Conservation (phyloP, 2,888 invertebrate genomes). For the Tyria jacobaeae region DNA sequence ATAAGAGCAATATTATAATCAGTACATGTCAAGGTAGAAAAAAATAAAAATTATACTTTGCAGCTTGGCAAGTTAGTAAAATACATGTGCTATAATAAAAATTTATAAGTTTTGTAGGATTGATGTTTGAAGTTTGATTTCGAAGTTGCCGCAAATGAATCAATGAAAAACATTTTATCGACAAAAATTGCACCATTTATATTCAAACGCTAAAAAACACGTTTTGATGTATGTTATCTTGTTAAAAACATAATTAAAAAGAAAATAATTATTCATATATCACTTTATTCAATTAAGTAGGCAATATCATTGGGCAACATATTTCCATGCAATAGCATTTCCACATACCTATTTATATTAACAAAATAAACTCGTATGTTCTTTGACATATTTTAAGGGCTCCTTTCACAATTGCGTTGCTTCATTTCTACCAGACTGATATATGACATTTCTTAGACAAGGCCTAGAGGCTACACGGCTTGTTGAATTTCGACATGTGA, state of each 20-base stretch:
- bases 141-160: neutral
- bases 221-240: conserved; percentile 12
- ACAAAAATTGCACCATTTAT: conserved; percentile 5
- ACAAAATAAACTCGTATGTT: conserved; percentile 10
- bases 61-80: neutral
- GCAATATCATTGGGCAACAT: conserved; percentile 26
- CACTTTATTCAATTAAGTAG: conserved; percentile 15
- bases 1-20: neutral
- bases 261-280: conserved; percentile 20
- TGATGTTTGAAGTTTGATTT: too few species aligned
- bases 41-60: neutral
- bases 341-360: conserved; percentile 8
- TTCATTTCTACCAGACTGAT: too few species aligned
- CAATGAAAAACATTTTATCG: neutral
- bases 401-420: conserved; percentile 18
- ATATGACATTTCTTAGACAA: too few species aligned
- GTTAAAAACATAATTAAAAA: conserved; percentile 12
- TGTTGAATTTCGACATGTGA: too few species aligned
- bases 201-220: conserved; percentile 2
- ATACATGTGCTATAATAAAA: too few species aligned
- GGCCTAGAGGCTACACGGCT: too few species aligned
- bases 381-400: conserved; percentile 15
- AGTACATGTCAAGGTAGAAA: neutral
- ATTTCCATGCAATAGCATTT: conserved; percentile 15
- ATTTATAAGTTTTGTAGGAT: too few species aligned